A percentile compares a stretch with the other conserved stretches of the same genome.
Evolutionary conservation across 2,888 invertebrate genomes (phyloP).

Genomic region (Melieria picta): DNA sequence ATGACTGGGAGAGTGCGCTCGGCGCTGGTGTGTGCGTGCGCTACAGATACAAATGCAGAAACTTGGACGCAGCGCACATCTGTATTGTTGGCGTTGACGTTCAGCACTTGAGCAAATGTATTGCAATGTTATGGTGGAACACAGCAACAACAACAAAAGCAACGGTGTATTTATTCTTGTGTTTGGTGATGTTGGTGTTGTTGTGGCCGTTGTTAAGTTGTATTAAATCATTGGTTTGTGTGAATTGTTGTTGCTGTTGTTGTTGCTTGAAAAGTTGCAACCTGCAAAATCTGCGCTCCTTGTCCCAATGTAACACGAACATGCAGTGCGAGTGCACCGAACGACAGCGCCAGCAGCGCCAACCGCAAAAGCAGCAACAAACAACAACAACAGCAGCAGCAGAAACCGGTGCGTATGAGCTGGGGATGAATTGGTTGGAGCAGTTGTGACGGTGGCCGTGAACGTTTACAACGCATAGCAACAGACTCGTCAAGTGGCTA

Average conservation of each 20-base stretch:
- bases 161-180: background rate
- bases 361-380: background rate
- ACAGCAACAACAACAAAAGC: conserved; percentile 10
- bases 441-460: background rate
- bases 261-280: conserved; percentile 45
- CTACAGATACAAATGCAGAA: no score
- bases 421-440: background rate
- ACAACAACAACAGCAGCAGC: background rate
- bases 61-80: no score
- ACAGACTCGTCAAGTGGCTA: background rate
- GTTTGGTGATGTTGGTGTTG: background rate
- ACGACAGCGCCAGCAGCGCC: conserved; percentile 38
- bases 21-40: no score
- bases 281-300: conserved; percentile 65
- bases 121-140: conserved; percentile 22
- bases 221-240: conserved; percentile 4
- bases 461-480: background rate
- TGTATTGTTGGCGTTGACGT: no score
- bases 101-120: no score
- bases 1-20: no score
- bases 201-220: conserved; percentile 6
- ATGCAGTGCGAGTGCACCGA: conserved; percentile 66
- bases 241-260: conserved; percentile 36
- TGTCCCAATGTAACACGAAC: conserved; percentile 66
- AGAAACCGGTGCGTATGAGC: background rate